A percentile compares a stretch with the other conserved stretches of the same genome.
Evolutionary conservation across 1,140 invertebrate genomes (phyloP).

Genomic region (Dendrolimus punctatus): DNA sequence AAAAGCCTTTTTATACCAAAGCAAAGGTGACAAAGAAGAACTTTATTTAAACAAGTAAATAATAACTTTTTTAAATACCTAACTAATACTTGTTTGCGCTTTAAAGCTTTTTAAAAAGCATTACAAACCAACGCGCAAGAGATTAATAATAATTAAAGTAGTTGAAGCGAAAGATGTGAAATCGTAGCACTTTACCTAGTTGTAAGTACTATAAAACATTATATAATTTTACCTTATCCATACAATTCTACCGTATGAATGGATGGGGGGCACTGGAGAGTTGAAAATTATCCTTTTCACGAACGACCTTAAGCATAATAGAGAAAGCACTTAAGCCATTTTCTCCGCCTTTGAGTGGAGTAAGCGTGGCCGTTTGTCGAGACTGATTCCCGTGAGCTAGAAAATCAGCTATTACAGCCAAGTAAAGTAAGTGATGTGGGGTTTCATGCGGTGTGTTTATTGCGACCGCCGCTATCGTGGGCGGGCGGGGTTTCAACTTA

Average conservation of each 20-base stretch:
- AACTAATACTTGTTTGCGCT: too few relatives aligned
- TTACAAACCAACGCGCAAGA: too few relatives aligned
- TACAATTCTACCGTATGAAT: slow-evolving; percentile 23
- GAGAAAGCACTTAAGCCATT: slow-evolving; percentile 72
- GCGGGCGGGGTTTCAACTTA: slow-evolving; percentile 44
- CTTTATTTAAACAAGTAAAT: too few relatives aligned
- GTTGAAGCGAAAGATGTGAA: too few relatives aligned
- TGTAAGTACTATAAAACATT: not conserved
- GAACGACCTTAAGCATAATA: slow-evolving; percentile 71
- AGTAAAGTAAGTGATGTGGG: slow-evolving; percentile 41
- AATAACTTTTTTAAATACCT: too few relatives aligned
- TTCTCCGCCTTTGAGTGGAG: slow-evolving; percentile 70
- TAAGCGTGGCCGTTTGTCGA: slow-evolving; percentile 63
- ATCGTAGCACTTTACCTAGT: too few relatives aligned
- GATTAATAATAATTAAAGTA: too few relatives aligned
- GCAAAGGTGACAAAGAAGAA: too few relatives aligned
- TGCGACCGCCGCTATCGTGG: slow-evolving; percentile 14
- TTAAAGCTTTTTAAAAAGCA: too few relatives aligned
- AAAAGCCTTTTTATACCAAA: too few relatives aligned
- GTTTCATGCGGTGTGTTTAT: slow-evolving; percentile 20
- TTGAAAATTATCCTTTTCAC: slow-evolving; percentile 72
- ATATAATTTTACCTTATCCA: slow-evolving; percentile 22
- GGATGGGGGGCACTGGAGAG: slow-evolving; percentile 53
- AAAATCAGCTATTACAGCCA: slow-evolving; percentile 66
- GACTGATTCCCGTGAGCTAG: slow-evolving; percentile 62